phyloP scores from a whole-genome alignment of 1,140 invertebrate genomes.

The Ceratoteleas bidentatus region DNA sequence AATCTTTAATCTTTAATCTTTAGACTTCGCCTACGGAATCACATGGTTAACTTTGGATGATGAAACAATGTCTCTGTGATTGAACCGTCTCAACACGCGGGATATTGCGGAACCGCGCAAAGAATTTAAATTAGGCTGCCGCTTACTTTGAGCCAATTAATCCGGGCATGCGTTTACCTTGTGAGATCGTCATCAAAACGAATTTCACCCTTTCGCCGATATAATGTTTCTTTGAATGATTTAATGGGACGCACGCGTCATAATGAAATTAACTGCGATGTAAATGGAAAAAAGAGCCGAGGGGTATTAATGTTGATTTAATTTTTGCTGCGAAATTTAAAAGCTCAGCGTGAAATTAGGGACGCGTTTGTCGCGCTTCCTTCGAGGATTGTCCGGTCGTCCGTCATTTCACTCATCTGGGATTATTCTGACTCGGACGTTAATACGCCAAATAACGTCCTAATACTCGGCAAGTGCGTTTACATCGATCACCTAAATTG shows the following conservation, averaged over 20 bases:
- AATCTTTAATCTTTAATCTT: no score
- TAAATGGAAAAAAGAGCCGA: slow-evolving; percentile 25
- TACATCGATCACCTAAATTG: no score
- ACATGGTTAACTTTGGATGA: no score
- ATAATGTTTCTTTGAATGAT: slow-evolving; percentile 11
- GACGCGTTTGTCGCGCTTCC: no score
- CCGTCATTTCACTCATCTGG: no score
- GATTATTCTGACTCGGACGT: no score
- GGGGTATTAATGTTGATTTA: slow-evolving; percentile 16
- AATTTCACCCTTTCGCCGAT: slow-evolving; percentile 7
- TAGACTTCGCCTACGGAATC: no score
- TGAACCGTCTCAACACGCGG: slow-evolving; percentile 6
- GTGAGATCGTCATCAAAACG: slow-evolving; percentile 2
- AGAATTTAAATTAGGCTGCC: slow-evolving; percentile 12
- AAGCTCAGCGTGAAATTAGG: neutral
- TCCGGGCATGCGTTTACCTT: slow-evolving; percentile 1
- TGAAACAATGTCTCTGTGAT: slow-evolving; percentile 19
- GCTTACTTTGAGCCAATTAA: slow-evolving; percentile 14
- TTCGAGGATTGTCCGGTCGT: no score
- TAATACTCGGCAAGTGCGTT: no score
- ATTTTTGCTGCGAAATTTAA: slow-evolving; percentile 7
- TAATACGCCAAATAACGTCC: no score
- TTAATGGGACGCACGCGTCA: slow-evolving; percentile 8
- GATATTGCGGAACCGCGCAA: slow-evolving; percentile 3
- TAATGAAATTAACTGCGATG: slow-evolving; percentile 26